phyloP scores from a whole-genome alignment of 2,113 vertebrate genomes.

The Scalopus aquaticus region DNA sequence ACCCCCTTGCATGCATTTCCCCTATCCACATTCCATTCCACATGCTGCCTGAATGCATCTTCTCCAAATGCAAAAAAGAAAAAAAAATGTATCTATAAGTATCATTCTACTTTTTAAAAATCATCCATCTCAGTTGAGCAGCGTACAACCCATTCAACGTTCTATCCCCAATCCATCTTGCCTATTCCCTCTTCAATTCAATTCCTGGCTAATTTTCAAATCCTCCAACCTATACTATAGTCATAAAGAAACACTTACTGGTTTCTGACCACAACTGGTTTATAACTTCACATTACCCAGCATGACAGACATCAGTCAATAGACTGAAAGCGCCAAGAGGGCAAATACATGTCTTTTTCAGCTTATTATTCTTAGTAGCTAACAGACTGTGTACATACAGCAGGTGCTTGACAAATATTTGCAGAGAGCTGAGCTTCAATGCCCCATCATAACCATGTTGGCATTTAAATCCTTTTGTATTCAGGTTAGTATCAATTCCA shows the following conservation, averaged over 20 bases:
- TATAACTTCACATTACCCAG: neutral
- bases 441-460: neutral
- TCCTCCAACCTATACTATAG: neutral
- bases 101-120: neutral
- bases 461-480: neutral
- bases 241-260: neutral
- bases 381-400: neutral
- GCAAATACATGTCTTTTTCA: neutral
- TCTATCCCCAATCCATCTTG: neutral
- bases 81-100: neutral
- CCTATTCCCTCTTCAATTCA: neutral
- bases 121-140: neutral
- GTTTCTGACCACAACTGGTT: neutral
- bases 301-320: neutral
- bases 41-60: neutral
- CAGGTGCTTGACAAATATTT: neutral
- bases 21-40: neutral
- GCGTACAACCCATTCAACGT: neutral
- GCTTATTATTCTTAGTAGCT: neutral
- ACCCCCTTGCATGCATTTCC: neutral
- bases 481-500: neutral
- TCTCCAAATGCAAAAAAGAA: conserved; percentile 3
- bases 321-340: neutral
- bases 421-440: neutral
- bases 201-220: neutral